Evolutionary conservation across 92 coral and sea anemone genomes (phyloP), one percentile per base, ranked within the genome.

Genomic region (Palythoa caribaeorum): DNA sequence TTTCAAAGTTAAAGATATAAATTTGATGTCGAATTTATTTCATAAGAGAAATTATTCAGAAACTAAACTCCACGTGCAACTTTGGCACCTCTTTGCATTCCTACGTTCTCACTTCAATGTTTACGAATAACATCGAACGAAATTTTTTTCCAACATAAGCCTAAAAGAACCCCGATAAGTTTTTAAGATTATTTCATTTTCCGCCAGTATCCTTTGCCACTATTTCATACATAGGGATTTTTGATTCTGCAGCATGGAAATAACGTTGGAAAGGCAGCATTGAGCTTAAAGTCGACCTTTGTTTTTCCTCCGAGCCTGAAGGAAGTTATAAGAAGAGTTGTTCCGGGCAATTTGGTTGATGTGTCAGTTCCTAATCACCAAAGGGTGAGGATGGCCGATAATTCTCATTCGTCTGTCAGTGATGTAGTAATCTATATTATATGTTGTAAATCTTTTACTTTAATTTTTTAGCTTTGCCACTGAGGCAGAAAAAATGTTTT

Each of bases 161-260:
- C 66, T 59, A 59, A 59, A 59, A 51, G 66, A 59, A 59, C 66
- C 66, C 66, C 66, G 17, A 59, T 59, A 1, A 59, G 15, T 59
- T 59, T 59, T 17, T 10, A 6, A 11, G 11, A 51, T 59, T 59
- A 14, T 59, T 59, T 59, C 12, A 6, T 59, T 59, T 59, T 59
- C n/a, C 66, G 66, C 66, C 66, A 59, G 66, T 13, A 14, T 15
- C 66, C 16, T 5, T 59, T 59, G 66, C 66, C 66, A 59, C 66
- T 59, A 59, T 15, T 59, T 13, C 21, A 54, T 15, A 54, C 15
- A 59, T 59, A 20, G 6, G 16, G 17, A 14, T 59, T 59, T 59
- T 59, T 59, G 66, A 15, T 59, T 59, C 66, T 59, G 66, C 66
- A 59, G 66, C n/a, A 59, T 16, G 66, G 66, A 59, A 59, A 59